Evolutionary conservation across 2,113 vertebrate species (phyloP).

Genomic region (Paraplagusia blochii): DNA sequence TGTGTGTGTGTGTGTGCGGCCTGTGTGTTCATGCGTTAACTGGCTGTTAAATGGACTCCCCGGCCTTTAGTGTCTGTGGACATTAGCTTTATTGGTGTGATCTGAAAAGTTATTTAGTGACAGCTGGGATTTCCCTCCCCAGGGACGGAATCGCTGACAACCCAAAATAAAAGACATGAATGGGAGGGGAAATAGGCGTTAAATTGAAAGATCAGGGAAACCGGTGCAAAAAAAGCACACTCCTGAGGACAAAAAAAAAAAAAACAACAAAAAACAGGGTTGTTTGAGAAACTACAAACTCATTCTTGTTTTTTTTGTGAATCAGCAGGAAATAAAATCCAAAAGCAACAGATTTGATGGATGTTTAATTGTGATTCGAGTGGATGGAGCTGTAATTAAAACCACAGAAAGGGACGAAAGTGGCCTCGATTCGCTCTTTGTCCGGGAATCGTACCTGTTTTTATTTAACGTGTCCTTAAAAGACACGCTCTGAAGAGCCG

Average conservation of each 20-base stretch:
- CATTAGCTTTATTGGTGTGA: constrained; percentile 72
- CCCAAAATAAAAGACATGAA: constrained; percentile 61
- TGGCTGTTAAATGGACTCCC: constrained; percentile 71
- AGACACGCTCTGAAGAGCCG: too few relatives aligned
- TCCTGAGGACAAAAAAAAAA: constrained; percentile 36
- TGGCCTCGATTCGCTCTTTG: too few relatives aligned
- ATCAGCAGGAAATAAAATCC: too few relatives aligned
- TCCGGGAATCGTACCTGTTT: too few relatives aligned
- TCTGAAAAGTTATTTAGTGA: constrained; percentile 73
- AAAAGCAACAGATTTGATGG: too few relatives aligned
- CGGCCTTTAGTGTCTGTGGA: constrained; percentile 57
- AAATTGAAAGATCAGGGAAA: constrained; percentile 65
- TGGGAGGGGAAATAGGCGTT: constrained; percentile 63
- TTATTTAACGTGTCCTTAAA: too few relatives aligned
- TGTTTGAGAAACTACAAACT: too few relatives aligned
- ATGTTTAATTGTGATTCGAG: too few relatives aligned
- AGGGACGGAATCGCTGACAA: constrained; percentile 46
- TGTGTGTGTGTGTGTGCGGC: constrained; percentile 37
- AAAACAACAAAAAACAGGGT: background rate
- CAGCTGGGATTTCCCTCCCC: constrained; percentile 73
- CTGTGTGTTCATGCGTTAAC: constrained; percentile 67
- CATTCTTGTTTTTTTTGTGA: background rate
- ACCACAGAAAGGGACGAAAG: too few relatives aligned
- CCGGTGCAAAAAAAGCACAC: constrained; percentile 17
- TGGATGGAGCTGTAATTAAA: too few relatives aligned